Conservation (phyloP, 2,797 vertebrate genomes). For the Pelodytes ibericus region DNA sequence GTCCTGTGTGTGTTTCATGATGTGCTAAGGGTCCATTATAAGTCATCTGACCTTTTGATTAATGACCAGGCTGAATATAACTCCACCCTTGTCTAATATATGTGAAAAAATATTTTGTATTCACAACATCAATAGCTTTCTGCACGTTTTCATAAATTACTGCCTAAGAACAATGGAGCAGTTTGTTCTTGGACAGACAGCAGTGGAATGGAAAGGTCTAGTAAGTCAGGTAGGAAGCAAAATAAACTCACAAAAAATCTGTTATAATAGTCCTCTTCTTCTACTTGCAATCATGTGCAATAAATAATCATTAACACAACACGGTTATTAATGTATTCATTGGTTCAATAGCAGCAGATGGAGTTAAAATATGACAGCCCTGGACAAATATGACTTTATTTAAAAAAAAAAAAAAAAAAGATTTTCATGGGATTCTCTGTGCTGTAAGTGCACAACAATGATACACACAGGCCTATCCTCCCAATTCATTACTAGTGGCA, state of each 20-base stretch:
- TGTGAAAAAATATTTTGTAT: conserved; percentile 2
- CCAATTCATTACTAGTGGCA: no score
- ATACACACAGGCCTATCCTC: no score
- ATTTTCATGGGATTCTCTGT: no score
- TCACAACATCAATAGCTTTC: conserved; percentile 8
- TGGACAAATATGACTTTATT: no score
- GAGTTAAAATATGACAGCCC: no score
- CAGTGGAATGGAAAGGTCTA: conserved; percentile 14
- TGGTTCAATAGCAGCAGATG: no score
- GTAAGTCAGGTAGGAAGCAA: neutral
- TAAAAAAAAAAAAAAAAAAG: no score
- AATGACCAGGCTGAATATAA: neutral
- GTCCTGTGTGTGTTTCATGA: neutral
- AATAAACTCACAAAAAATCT: neutral
- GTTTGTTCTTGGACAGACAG: neutral
- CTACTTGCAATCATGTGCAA: no score
- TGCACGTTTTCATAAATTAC: conserved; percentile 38
- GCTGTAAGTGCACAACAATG: no score
- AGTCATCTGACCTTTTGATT: conserved; percentile 27
- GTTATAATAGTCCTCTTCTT: no score
- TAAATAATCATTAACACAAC: no score
- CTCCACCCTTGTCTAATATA: conserved; percentile 21
- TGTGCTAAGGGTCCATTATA: neutral
- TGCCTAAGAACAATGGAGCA: conserved; percentile 19
- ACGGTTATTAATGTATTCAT: no score